Conservation (phyloP, 1,140 invertebrate species). For the Saccostrea glomerata region DNA sequence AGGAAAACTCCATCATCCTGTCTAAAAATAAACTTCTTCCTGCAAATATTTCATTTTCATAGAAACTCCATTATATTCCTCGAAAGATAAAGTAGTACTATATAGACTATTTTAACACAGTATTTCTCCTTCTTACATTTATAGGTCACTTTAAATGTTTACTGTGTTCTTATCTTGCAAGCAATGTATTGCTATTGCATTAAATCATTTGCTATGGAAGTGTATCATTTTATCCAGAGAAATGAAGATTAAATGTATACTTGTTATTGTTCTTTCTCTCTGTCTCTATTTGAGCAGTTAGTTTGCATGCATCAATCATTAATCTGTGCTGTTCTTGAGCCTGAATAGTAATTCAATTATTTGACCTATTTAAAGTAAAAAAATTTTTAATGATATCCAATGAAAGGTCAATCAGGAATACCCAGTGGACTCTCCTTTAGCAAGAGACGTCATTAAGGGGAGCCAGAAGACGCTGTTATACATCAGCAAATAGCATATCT, state of each 20-base stretch:
- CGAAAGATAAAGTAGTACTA: no score
- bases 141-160: no score
- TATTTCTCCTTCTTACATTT: no score
- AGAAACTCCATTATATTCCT: no score
- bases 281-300: neutral
- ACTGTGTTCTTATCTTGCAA: no score
- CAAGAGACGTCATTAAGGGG: slow-evolving; percentile 6
- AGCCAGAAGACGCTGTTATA: neutral
- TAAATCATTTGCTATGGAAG: no score
- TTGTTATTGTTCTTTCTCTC: neutral
- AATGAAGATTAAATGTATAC: no score
- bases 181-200: no score
- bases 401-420: neutral
- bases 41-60: no score
- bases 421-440: neutral
- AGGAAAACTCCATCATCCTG: neutral
- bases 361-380: slow-evolving; percentile 11
- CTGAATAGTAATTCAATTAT: neutral
- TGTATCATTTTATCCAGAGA: no score
- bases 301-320: neutral
- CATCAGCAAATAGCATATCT: neutral
- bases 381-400: slow-evolving; percentile 10
- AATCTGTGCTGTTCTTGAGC: neutral
- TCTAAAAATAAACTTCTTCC: no score
- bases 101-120: no score